Evolutionary conservation across 2,113 vertebrate species (phyloP), one percentile per base, ranked within the genome.

Genomic region (Centrocercus urophasianus): DNA sequence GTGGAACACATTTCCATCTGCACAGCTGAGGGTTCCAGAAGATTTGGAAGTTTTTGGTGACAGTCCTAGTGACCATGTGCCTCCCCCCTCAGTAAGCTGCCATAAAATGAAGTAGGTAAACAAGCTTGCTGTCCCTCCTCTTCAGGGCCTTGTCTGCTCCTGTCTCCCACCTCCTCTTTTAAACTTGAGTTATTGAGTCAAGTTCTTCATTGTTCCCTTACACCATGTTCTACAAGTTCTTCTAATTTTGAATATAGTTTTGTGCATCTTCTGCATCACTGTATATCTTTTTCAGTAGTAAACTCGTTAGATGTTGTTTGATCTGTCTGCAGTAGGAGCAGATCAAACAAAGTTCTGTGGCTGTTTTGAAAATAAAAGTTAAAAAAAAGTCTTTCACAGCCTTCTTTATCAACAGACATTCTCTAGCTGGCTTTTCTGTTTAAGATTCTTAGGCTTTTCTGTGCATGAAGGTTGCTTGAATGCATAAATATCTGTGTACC

Each of bases 391-490:
- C 21, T 73, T 80, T 47, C 60, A 36, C 7, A 47, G 30, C 2
- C 0, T 0, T 15, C 40, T 80, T 93, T 57, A 76, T 43, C 13
- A 11, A 40, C 15, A 52, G 4, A 11, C 45, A 13, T 13, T 16
- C 34, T 50, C 63, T 65, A 21, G 0, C 14, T 90, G 59, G 48
- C 69, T 73, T 32, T 47, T 21, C 59, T 65, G 16, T 18, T 47
- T 30, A 24, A 86, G 18, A 45, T 8, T 70, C 10, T 11, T 1
- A n/a, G 5, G 11, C 27, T 66, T 74, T 74, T 24, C 48, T 71
- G 50, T 6, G 4, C 9, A 48, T 20, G 28, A 43, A 72, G 9
- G 8, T 34, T 83, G 69, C 52, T 28, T 83, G 88, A 36, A 25
- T 64, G 8, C 12, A 22, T 11, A 7, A 12, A 57, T 22, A 9